Base-by-base conservation (phyloP, 1,140 invertebrate species). In the Tetramorium alpestre region DNA sequence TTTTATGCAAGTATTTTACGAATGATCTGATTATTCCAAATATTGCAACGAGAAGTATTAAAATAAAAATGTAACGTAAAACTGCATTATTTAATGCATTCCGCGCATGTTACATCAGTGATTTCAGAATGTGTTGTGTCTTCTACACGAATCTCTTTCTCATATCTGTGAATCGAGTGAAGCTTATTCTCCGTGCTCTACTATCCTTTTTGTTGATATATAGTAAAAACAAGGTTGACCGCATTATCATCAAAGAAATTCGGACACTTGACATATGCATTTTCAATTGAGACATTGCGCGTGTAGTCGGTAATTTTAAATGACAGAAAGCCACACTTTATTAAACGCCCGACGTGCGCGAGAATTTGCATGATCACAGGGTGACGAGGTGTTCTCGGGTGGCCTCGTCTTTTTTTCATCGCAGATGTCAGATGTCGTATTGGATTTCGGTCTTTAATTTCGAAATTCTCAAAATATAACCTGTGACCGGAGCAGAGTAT, bases 341-440 rank as follows among this genome's bases (percentile, higher is more conserved):
- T 81, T 70, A 72, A 72, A 72, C 38, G 38, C 25, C 8, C 16
- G 16, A 81, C 33, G 38, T 44, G 65, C 10, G 38, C 78, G 16
- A 18, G 38, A 72, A 81, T 81, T 81, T 81, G 38, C 78, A 70
- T 81, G 78, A 81, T 81, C 49, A 81, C 38, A 72, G 78, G 22
- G 54, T 54, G 25, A 70, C 38, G 65, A 72, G n/a, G 13, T 80
- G 13, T 70, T 54, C 10, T 72, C 65, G 5, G 16, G 65, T 72
- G 33, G 49, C 41, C 78, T 81, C 11, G 33, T 38, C 38, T 22
- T 28, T 56, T 41, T 5, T 51, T 41, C 33, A 4, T 69, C 18
- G 25, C 38, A 1, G 22, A 72, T n/a, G 16, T 70, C 33, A 28
- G 22, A 72, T n/a, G 16, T 70, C 33, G n/a, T 70, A 69, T 56